Percentiles rank a stretch among this genome's conserved stretches.
Conservation (phyloP, 2,113 vertebrate species). For the Pelecanoides urinatrix region DNA sequence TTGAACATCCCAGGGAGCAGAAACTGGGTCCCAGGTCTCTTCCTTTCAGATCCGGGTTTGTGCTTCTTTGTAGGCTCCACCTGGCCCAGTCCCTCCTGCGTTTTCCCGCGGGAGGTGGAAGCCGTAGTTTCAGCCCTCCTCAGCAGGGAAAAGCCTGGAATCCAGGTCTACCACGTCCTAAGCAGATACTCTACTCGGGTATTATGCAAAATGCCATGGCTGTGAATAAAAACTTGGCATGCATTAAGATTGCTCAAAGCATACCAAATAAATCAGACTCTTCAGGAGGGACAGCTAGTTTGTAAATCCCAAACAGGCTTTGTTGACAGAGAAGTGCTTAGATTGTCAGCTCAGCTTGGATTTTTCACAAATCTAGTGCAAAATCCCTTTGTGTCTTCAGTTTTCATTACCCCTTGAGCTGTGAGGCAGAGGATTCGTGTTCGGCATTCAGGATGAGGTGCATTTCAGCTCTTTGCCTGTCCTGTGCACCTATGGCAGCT, state of each 20-base stretch:
- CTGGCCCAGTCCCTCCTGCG: background rate
- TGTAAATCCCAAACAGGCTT: conserved; percentile 52
- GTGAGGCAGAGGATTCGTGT: background rate
- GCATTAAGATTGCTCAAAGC: background rate
- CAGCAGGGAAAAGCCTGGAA: conserved; percentile 23
- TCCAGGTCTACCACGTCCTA: background rate
- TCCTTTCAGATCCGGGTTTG: background rate
- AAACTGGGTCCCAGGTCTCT: background rate
- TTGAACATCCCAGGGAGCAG: background rate
- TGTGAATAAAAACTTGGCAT: conserved; percentile 37
- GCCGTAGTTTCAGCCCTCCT: background rate
- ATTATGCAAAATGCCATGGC: conserved; percentile 22
- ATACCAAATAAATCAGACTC: conserved; percentile 30
- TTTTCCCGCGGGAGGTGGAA: background rate
- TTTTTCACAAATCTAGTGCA: conserved; percentile 53
- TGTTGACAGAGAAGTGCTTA: conserved; percentile 58
- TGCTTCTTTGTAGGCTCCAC: background rate
- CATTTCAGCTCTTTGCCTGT: background rate
- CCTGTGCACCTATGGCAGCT: background rate
- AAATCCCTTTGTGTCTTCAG: conserved; percentile 54
- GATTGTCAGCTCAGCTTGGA: conserved; percentile 58
- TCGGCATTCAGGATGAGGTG: conserved; percentile 5
- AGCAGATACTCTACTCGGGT: background rate
- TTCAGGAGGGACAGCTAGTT: conserved; percentile 35
- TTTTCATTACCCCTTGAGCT: conserved; percentile 52